phyloP scores from a whole-genome alignment of 2,888 invertebrate species.

The Acanthosepion lycidas region DNA sequence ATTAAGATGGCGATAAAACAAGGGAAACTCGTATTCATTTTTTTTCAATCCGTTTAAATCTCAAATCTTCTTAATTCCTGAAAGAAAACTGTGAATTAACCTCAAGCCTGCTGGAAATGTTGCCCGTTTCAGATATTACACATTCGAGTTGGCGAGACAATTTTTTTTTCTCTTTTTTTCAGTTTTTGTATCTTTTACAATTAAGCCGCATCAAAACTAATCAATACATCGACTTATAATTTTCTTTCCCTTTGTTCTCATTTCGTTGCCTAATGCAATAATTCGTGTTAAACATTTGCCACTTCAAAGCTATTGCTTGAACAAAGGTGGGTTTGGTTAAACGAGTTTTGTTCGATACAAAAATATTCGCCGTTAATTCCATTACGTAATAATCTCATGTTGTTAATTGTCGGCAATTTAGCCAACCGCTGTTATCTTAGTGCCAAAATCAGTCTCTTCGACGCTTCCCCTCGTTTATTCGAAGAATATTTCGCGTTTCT shows the following conservation, averaged over 20 bases:
- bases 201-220: background rate
- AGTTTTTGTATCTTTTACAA: background rate
- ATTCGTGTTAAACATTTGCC: conserved; percentile 6
- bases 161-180: background rate
- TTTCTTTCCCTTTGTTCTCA: background rate
- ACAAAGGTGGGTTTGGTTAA: background rate
- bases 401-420: background rate
- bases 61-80: no score
- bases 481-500: background rate
- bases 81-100: no score
- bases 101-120: background rate
- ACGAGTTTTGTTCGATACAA: background rate
- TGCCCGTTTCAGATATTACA: background rate
- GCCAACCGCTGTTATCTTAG: background rate
- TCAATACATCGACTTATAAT: background rate
- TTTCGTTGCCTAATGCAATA: background rate
- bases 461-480: background rate
- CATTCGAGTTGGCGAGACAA: background rate
- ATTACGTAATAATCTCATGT: background rate
- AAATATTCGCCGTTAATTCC: background rate
- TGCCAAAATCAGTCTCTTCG: background rate
- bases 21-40: no score
- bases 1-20: no score
- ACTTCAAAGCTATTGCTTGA: background rate
- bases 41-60: no score